Percentiles rank a stretch among this genome's conserved stretches.
Conservation (phyloP, 2,888 invertebrate genomes). For the Ichneumoninae sp. region DNA sequence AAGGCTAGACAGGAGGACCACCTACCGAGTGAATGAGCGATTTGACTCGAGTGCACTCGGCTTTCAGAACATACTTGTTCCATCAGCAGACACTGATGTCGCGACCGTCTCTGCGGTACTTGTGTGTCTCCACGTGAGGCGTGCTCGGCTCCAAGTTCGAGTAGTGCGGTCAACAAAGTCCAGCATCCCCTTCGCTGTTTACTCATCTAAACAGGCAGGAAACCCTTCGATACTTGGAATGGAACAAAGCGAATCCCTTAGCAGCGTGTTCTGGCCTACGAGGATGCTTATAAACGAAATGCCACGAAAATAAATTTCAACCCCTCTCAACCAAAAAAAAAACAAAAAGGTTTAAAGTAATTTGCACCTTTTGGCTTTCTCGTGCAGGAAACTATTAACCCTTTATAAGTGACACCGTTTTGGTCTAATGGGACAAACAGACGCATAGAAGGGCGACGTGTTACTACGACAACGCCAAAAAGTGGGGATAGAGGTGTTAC, state of each 20-base stretch:
- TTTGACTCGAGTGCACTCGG: slow-evolving; percentile 52
- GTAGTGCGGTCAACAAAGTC: neutral
- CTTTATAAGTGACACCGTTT: too few species aligned
- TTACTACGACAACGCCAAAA: too few species aligned
- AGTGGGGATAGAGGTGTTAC: too few species aligned
- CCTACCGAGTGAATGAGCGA: slow-evolving; percentile 52
- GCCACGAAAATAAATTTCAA: neutral
- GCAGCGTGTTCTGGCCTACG: neutral
- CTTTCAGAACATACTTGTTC: slow-evolving; percentile 49
- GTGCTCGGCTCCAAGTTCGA: neutral
- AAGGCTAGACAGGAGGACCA: slow-evolving; percentile 48
- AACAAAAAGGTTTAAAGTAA: too few species aligned
- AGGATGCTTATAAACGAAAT: too few species aligned
- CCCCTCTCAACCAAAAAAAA: neutral
- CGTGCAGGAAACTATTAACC: too few species aligned
- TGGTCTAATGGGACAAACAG: too few species aligned
- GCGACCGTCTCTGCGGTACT: neutral
- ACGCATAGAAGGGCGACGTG: too few species aligned
- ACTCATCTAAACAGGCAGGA: neutral
- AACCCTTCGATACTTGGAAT: neutral
- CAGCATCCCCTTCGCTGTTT: neutral
- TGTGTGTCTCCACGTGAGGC: neutral
- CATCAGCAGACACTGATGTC: neutral
- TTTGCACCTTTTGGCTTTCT: too few species aligned
- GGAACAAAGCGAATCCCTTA: neutral